A percentile compares a stretch with the other conserved stretches of the same genome.
phyloP scores from a whole-genome alignment of 2,113 vertebrate species.

The Oryzias celebensis region DNA sequence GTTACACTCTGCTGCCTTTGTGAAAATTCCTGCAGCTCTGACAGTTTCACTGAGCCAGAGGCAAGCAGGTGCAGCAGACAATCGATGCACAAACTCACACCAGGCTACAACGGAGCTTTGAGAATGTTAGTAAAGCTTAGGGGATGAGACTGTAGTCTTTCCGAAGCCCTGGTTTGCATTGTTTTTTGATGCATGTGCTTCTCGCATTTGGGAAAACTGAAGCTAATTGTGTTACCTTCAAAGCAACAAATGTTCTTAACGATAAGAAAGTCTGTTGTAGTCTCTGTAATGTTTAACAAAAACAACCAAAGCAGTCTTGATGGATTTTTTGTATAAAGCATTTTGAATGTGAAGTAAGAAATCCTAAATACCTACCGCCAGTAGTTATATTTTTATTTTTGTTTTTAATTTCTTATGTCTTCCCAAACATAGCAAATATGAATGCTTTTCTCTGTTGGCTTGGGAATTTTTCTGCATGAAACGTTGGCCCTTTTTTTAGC shows the following conservation, averaged over 20 bases:
- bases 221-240: constrained; percentile 9
- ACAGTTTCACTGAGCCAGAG: constrained; percentile 37
- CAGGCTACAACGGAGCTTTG: background rate
- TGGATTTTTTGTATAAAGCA: no score
- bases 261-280: constrained; percentile 2
- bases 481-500: no score
- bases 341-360: no score
- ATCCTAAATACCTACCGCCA: no score
- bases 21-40: constrained; percentile 42
- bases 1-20: constrained; percentile 55
- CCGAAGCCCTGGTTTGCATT: background rate
- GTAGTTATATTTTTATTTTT: no score
- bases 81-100: constrained; percentile 45
- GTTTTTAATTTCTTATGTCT: no score
- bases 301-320: no score
- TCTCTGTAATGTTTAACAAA: background rate
- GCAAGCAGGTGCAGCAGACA: constrained; percentile 19
- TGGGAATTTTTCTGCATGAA: no score
- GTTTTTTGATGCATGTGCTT: constrained; percentile 1
- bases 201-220: constrained; percentile 7
- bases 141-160: constrained; percentile 10
- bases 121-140: constrained; percentile 46
- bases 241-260: constrained; percentile 13
- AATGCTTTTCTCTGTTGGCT: no score
- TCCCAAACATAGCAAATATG: no score